Evolutionary conservation across 2,797 vertebrate species (phyloP).

Genomic region (Distichodus sexfasciatus): DNA sequence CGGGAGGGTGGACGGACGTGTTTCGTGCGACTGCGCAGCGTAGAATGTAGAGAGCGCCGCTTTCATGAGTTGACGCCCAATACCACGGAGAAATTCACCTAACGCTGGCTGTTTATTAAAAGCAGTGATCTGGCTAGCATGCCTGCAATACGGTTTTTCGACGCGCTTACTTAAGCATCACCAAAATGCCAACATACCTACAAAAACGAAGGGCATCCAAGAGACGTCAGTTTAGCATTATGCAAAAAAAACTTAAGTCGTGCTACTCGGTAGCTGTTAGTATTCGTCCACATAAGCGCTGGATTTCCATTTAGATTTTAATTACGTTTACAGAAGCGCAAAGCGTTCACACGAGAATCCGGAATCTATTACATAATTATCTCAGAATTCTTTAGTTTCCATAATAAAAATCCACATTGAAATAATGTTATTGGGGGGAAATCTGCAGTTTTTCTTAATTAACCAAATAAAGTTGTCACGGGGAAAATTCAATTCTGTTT

Average conservation of each 20-base stretch:
- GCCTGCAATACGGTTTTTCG: slow-evolving; percentile 4
- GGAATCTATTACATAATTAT: too few relatives aligned
- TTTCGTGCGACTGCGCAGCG: background rate
- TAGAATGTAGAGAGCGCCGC: background rate
- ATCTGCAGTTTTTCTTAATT: too few relatives aligned
- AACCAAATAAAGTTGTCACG: too few relatives aligned
- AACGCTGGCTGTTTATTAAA: background rate
- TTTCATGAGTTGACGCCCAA: background rate
- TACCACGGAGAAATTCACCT: background rate
- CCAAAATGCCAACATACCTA: slow-evolving; percentile 25
- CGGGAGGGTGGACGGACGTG: background rate
- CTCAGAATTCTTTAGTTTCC: too few relatives aligned
- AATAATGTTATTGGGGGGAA: too few relatives aligned
- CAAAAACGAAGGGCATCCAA: background rate
- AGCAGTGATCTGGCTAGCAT: slow-evolving; percentile 3
- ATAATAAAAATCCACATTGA: too few relatives aligned
- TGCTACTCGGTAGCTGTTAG: slow-evolving; percentile 8
- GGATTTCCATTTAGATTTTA: too few relatives aligned
- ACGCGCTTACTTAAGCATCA: background rate
- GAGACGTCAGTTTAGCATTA: slow-evolving; percentile 25
- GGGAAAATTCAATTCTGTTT: too few relatives aligned
- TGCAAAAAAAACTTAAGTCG: slow-evolving; percentile 21
- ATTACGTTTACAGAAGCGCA: too few relatives aligned
- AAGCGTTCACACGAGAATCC: too few relatives aligned
- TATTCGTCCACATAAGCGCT: too few relatives aligned